Evolutionary conservation across 53 echinoderm and acorn worm genomes (phyloP), one percentile per base, ranked within the genome.

Genomic region (Zoroaster sp.): DNA sequence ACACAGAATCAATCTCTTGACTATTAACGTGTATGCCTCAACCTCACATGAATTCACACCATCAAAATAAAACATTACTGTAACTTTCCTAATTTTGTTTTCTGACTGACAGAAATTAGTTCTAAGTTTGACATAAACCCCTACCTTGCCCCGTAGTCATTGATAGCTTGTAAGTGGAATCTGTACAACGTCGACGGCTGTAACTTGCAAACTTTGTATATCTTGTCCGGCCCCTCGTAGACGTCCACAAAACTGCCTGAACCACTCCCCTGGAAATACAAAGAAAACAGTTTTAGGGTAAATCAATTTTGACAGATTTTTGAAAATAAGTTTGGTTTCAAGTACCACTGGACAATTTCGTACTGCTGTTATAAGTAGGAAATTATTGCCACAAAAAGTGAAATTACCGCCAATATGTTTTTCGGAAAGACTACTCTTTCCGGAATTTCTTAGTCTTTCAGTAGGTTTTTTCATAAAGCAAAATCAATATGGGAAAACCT

Each of bases 181-280:
- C 92, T 88, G 90, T 97, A 97, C 43, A 90, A 90, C 14, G 95
- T 95, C n/a, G 94, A 92, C 5, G 97, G 97, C 83, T 97, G 95
- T 12, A 97, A 89, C 86, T 93, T 97, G 46, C 87, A 87, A 37
- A 94, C 93, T 89, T 91, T 95, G 88, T 80, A 92, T 78, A 89
- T 95, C 78, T 95, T 97, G 39, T 97, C 95, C 18, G 76, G 66
- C 32, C 97, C 97, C 59, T 97, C 95, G 68, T 92, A 97, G 51
- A 97, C 90, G 33, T 90, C 88, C 36, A 93, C 90, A 72, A 95
- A 97, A 59, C 94, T 89, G 36, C 74, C 92, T 1, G 89, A 92
- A 40, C 97, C 93, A 88, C 92, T 93, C 35, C 95, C 97, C 97
- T 97, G 72, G 4, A n/a, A n/a, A n/a, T n/a, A n/a, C n/a, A n/a